A percentile compares a stretch with the other conserved stretches of the same genome.
Evolutionary conservation across 2,888 invertebrate genomes (phyloP).

Genomic region (Rhagonycha fulva): DNA sequence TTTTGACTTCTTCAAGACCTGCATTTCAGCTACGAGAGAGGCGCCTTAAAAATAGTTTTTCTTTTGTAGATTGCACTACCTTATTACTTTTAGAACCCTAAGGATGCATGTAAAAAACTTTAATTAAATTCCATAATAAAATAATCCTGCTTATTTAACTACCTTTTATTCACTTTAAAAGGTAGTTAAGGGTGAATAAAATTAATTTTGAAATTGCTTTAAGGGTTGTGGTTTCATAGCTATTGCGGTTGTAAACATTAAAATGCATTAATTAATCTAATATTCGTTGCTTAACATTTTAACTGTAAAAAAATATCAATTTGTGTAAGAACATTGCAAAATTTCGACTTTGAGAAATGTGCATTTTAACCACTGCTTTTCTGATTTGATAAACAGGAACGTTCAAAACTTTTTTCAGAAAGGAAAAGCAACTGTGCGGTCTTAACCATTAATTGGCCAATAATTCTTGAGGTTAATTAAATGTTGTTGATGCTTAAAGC

Average conservation of each 20-base stretch:
- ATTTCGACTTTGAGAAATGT: no score
- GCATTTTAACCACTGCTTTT: no score
- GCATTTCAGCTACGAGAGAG: no score
- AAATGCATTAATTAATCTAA: background rate
- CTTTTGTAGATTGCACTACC: background rate
- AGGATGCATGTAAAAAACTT: background rate
- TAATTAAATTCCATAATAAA: background rate
- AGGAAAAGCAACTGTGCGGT: no score
- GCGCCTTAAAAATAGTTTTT: background rate
- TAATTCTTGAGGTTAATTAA: background rate
- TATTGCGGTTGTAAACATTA: background rate
- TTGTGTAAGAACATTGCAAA: no score
- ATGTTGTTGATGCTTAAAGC: background rate
- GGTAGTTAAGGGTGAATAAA: background rate
- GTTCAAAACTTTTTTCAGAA: no score
- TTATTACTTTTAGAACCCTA: background rate
- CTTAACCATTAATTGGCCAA: background rate
- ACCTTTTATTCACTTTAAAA: background rate
- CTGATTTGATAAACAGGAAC: no score
- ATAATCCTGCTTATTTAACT: background rate
- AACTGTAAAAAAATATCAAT: no score
- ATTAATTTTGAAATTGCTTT: background rate
- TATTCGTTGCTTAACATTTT: background rate
- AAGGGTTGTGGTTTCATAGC: background rate
- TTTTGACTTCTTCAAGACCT: no score